Base-by-base conservation (phyloP, 2,888 invertebrate species). In the Masnerella sp. region DNA sequence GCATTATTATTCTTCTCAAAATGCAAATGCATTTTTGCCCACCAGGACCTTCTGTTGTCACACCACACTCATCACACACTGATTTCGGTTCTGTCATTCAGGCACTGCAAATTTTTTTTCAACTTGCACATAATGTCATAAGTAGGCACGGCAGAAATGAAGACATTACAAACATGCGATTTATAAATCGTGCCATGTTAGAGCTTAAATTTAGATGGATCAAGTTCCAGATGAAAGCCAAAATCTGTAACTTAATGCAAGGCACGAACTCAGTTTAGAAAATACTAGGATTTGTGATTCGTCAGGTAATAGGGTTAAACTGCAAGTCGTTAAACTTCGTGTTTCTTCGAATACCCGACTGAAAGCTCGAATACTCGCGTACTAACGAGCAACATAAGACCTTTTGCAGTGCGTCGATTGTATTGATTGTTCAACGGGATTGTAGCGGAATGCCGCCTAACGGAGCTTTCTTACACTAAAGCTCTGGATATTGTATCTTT, bases 1-100 rank as follows among this genome's bases (percentile, higher is more conserved):
- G 96, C 96, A 88, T 95, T 96, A 81, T 93, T 92, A 88, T 95
- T 96, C 85, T 95, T 94, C 88, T 98, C 98, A 88, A 97, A 97
- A 90, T 97, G 96, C 85, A 98, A 92, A 93, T 97, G 97, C 98
- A 98, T 98, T 78, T 77, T 82, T 74, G 77, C n/a, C n/a, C n/a
- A n/a, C n/a, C n/a, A n/a, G n/a, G n/a, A n/a, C n/a, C n/a, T n/a
- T n/a, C n/a, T n/a, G n/a, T n/a, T n/a, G n/a, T n/a, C n/a, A n/a
- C n/a, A n/a, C n/a, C n/a, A n/a, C n/a, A n/a, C 32, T 42, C 25
- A 32, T 62, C 51, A 40, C 58, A 36, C 22, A 56, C 54, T 22
- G 42, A 28, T 45, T 30, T 34, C 30, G 11, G 22, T 36, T 22
- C 30, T 36, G 5, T 1, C 32, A 30, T 14, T 20, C 18, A 18